Evolutionary conservation across 37 sponge, comb jelly and placozoan species (phyloP).

Genomic region (Haliclona indistincta): DNA sequence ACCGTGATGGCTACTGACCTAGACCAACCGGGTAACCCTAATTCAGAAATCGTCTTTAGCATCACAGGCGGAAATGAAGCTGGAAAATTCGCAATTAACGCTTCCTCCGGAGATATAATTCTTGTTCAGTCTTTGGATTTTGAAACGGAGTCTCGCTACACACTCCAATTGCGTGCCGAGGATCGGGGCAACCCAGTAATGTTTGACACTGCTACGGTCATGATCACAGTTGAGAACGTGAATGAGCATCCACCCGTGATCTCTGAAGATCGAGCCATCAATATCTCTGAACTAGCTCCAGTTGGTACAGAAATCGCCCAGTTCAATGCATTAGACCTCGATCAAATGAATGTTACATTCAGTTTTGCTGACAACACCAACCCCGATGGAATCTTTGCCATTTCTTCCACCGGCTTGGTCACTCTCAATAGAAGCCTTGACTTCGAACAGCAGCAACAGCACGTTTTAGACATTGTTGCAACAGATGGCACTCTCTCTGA

Average conservation of each 20-base stretch:
- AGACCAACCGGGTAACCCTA: slow-evolving; percentile 56
- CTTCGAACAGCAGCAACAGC: slow-evolving; percentile 44
- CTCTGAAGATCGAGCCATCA: slow-evolving; percentile 18
- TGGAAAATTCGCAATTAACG: slow-evolving; percentile 6
- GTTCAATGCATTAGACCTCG: slow-evolving; percentile 42
- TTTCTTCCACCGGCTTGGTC: slow-evolving; percentile 57
- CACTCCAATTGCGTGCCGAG: slow-evolving; percentile 21
- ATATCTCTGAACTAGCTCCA: slow-evolving; percentile 47
- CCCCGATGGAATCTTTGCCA: slow-evolving; percentile 44
- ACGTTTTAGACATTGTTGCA: slow-evolving; percentile 48
- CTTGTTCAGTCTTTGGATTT: slow-evolving; percentile 29
- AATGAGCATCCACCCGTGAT: slow-evolving; percentile 71
- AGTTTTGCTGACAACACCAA: slow-evolving; percentile 23
- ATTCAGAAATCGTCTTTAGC: slow-evolving; percentile 39
- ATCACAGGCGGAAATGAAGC: slow-evolving; percentile 19
- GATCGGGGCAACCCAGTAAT: slow-evolving; percentile 46
- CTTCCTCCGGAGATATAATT: slow-evolving; percentile 8
- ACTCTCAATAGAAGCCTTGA: slow-evolving; percentile 53
- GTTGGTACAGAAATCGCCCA: slow-evolving; percentile 10
- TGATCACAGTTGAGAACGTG: slow-evolving; percentile 66
- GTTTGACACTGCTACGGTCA: slow-evolving; percentile 26
- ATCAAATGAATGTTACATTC: slow-evolving; percentile 24
- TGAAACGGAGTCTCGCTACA: slow-evolving; percentile 26
- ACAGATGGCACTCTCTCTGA: slow-evolving; percentile 37
- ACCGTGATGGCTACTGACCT: slow-evolving; percentile 51